Base-by-base conservation (phyloP, 2,888 invertebrate genomes). In the Arrhopalites spinosus region DNA sequence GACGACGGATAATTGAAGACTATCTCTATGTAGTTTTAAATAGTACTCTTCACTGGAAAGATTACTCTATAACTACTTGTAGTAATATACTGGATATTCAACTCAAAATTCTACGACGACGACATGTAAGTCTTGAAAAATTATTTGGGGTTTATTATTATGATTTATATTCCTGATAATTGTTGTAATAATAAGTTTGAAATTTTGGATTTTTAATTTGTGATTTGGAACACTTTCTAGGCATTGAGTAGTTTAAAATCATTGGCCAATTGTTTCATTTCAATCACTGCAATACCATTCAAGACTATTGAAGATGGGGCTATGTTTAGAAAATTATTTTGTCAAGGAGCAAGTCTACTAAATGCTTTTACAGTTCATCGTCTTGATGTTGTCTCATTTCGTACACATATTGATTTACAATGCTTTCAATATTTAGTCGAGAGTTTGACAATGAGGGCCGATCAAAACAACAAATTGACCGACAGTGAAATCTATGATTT, bases 401-500 rank as follows among this genome's bases (percentile, higher is more conserved):
- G 81, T 15, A 80, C 81, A 13, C 82, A 81, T 59, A 70, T 82
- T 50, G 76, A 77, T 50, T 56, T 82, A 27, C 82, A 82, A 79
- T 81, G 81, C 76, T 82, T 82, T 75, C 78, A 81, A 67, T 77
- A 70, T 47, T 64, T 81, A 23, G 76, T 81, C 43, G 80, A 81
- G 59, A 70, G 75, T 72, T 68, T 82, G 50, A 73, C 77, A 17
- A 72, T 70, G 50, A 77, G 71, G 74, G 79, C 81, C 23, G 79
- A 81, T 72, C 81, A 82, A 71, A 78, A 75, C 30, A 81, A 79
- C 30, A 80, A 81, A 64, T 73, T 81, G 36, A 45, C 79, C 45
- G 82, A 82, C 74, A 76, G 63, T 53, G 82, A 81, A 75, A 80
- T 82, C 73, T 78, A 77, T 64, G 78, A 82, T 75, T 73, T 81